Conservation (phyloP, 2,888 invertebrate genomes). For the Lithophane socia region DNA sequence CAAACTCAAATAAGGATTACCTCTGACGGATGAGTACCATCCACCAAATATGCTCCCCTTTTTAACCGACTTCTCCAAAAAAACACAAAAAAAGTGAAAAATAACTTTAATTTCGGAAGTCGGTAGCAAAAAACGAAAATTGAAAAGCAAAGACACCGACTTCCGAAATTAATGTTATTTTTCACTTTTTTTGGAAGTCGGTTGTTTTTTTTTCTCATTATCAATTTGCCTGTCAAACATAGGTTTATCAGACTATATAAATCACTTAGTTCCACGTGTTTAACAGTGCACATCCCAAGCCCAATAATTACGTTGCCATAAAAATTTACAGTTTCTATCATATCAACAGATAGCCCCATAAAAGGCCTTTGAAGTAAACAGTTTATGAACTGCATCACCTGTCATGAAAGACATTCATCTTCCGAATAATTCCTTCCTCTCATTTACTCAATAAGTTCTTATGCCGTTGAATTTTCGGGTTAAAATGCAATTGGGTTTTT, state of each 20-base stretch:
- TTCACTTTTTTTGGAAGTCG: too few species aligned
- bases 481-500: slow-evolving; percentile 23
- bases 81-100: too few species aligned
- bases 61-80: neutral
- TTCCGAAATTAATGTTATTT: too few species aligned
- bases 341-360: slow-evolving; percentile 34
- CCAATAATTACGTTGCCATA: slow-evolving; percentile 33
- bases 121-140: too few species aligned
- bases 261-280: slow-evolving; percentile 8
- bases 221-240: slow-evolving; percentile 18
- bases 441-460: neutral
- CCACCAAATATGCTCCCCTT: neutral
- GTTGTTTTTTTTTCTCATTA: neutral
- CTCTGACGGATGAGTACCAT: neutral
- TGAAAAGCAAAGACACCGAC: too few species aligned
- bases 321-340: slow-evolving; percentile 28
- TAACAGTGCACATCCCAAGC: slow-evolving; percentile 22
- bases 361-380: slow-evolving; percentile 43
- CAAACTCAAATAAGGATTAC: neutral
- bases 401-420: neutral
- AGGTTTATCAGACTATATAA: neutral
- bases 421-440: neutral
- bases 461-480: too few species aligned
- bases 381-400: slow-evolving; percentile 9
- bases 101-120: too few species aligned